A percentile compares a stretch with the other conserved stretches of the same genome.
Conservation (phyloP, 1,140 invertebrate species). For the Temnothorax nylanderi region DNA sequence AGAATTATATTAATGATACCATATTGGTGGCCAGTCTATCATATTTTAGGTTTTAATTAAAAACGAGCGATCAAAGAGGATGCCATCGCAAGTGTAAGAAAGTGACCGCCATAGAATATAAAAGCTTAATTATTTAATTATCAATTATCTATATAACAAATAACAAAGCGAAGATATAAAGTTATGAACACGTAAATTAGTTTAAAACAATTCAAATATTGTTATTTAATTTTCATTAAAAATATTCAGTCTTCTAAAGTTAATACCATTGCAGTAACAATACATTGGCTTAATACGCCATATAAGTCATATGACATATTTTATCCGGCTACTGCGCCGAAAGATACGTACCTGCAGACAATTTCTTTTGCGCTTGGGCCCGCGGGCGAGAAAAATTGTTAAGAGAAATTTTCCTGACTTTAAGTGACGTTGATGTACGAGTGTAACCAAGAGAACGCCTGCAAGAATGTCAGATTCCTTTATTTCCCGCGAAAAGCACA, state of each 20-base stretch:
- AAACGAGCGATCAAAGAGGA: background rate
- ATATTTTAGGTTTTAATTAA: background rate
- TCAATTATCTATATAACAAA: background rate
- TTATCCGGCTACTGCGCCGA: slow-evolving; percentile 38
- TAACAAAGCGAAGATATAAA: background rate
- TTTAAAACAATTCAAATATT: background rate
- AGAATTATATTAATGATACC: background rate
- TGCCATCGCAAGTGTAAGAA: background rate
- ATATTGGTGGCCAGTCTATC: background rate
- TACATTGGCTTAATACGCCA: background rate
- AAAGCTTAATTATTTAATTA: background rate
- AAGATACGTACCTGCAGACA: slow-evolving; percentile 49
- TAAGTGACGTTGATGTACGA: slow-evolving; percentile 73
- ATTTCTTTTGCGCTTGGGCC: slow-evolving; percentile 18
- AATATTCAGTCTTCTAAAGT: background rate
- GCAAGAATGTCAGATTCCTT: slow-evolving; percentile 60
- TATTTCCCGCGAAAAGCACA: slow-evolving; percentile 37
- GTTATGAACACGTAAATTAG: background rate
- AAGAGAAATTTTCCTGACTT: slow-evolving; percentile 65
- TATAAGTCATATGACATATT: slow-evolving; percentile 35
- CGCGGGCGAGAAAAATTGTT: slow-evolving; percentile 65
- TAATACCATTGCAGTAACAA: background rate
- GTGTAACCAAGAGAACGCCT: slow-evolving; percentile 41
- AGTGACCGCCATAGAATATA: background rate
- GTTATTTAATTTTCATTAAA: background rate